These are phyloP conservation scores for Saxidomus purpurata DNA, from an alignment of 1,140 invertebrate species.

Conservation along the genomic window DNA sequence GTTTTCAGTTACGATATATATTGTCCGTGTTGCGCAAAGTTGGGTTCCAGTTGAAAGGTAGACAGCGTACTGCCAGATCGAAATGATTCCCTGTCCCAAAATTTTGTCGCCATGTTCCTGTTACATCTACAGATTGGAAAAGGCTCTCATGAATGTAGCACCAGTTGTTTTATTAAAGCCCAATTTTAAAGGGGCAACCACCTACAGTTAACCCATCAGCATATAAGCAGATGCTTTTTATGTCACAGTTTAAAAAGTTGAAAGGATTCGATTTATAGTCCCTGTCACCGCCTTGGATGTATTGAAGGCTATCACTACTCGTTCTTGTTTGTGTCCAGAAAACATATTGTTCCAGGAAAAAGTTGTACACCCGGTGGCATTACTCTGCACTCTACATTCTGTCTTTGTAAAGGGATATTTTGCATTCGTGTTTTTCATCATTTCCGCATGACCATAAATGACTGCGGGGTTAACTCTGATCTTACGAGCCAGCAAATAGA, in stretches of 20 bases:
- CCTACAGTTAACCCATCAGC: slow-evolving; percentile 48
- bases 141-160: slow-evolving; percentile 22
- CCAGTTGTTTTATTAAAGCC: slow-evolving; percentile 39
- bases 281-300: background rate
- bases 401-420: too few species aligned
- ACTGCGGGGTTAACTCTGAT: too few species aligned
- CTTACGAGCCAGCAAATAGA: slow-evolving; percentile 11
- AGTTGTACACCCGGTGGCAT: slow-evolving; percentile 55
- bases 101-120: slow-evolving; percentile 58
- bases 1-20: slow-evolving; percentile 27
- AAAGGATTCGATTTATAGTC: slow-evolving; percentile 52
- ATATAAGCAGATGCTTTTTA: slow-evolving; percentile 50
- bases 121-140: slow-evolving; percentile 14
- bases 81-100: slow-evolving; percentile 24
- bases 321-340: too few species aligned
- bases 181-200: slow-evolving; percentile 55
- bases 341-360: too few species aligned
- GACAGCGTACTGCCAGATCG: too few species aligned
- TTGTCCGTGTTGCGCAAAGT: slow-evolving; percentile 42
- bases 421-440: too few species aligned
- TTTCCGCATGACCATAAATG: too few species aligned
- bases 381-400: slow-evolving; percentile 29
- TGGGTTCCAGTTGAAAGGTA: too few species aligned
- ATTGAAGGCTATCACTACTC: too few species aligned
- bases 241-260: slow-evolving; percentile 51